Conservation (phyloP, 2,797 vertebrate species). For the Buphagus erythrorhynchus region DNA sequence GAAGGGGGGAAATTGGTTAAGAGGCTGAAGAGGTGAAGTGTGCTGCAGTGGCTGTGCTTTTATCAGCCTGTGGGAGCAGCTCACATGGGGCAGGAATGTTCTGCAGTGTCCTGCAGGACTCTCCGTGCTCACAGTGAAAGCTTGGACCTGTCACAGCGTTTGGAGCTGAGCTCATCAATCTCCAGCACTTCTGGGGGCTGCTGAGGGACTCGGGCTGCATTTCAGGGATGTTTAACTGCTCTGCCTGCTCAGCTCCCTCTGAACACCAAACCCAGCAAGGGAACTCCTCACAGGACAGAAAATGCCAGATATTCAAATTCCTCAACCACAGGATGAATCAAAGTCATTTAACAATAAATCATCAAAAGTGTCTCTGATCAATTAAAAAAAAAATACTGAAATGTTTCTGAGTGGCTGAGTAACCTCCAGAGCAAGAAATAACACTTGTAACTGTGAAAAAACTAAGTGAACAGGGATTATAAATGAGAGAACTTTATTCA, state of each 20-base stretch:
- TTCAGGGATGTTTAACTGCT: background rate
- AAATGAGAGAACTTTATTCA: background rate
- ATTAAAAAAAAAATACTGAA: slow-evolving; percentile 3
- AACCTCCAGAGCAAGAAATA: slow-evolving; percentile 56
- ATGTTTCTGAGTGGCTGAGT: slow-evolving; percentile 57
- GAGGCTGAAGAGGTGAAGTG: background rate
- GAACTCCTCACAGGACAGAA: background rate
- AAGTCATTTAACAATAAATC: slow-evolving; percentile 46
- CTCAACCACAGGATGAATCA: background rate
- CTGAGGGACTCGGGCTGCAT: background rate
- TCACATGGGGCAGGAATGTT: background rate
- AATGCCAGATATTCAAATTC: background rate
- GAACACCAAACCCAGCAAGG: background rate
- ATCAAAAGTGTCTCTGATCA: slow-evolving; percentile 33
- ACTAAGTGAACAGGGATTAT: background rate
- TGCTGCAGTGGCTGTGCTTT: background rate
- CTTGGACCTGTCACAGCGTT: background rate
- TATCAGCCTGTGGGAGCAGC: background rate
- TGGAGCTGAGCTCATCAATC: background rate
- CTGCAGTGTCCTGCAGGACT: background rate
- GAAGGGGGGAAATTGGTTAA: background rate
- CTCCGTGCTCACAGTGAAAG: background rate
- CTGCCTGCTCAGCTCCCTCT: background rate
- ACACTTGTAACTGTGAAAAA: slow-evolving; percentile 58
- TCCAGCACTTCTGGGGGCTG: background rate